These are phyloP conservation scores for Mycalesis mineus DNA, from an alignment of 2,888 invertebrate genomes.

Conservation along the genomic window DNA sequence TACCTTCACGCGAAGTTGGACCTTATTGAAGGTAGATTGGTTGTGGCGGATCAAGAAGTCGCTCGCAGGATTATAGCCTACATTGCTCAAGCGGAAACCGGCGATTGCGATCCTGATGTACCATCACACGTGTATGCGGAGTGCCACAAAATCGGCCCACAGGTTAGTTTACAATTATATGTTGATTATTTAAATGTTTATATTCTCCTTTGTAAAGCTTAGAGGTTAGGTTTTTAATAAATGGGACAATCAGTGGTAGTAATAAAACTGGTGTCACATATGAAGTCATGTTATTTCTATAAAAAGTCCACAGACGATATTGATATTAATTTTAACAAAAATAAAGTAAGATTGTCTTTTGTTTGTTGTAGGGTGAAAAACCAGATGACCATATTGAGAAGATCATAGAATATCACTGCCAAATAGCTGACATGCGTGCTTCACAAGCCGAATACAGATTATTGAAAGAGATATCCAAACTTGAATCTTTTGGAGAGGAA, in stretches of 20 bases:
- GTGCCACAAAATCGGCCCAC: slow-evolving; percentile 80
- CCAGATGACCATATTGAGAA: slow-evolving; percentile 81
- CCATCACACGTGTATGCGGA: slow-evolving; percentile 81
- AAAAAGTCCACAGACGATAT: too few species aligned
- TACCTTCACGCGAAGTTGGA: slow-evolving; percentile 90
- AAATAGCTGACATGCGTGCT: slow-evolving; percentile 81
- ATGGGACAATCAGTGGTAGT: too few species aligned
- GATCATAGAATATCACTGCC: slow-evolving; percentile 81
- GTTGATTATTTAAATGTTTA: too few species aligned
- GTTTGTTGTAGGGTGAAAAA: slow-evolving; percentile 60
- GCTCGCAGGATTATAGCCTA: slow-evolving; percentile 86
- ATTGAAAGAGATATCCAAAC: slow-evolving; percentile 86
- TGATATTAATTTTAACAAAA: too few species aligned
- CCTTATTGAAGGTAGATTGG: slow-evolving; percentile 84
- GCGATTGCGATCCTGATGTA: slow-evolving; percentile 81
- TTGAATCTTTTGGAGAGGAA: slow-evolving; percentile 91
- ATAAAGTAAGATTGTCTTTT: too few species aligned
- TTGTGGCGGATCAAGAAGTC: slow-evolving; percentile 82
- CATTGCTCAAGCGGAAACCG: slow-evolving; percentile 86
- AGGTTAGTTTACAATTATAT: slow-evolving; percentile 32
- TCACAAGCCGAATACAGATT: slow-evolving; percentile 91
- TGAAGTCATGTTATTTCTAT: too few species aligned
- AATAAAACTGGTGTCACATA: too few species aligned
- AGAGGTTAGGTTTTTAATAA: too few species aligned
- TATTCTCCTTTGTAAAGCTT: too few species aligned